Conservation (phyloP, 2,888 invertebrate genomes). For the Acleris sparsana region DNA sequence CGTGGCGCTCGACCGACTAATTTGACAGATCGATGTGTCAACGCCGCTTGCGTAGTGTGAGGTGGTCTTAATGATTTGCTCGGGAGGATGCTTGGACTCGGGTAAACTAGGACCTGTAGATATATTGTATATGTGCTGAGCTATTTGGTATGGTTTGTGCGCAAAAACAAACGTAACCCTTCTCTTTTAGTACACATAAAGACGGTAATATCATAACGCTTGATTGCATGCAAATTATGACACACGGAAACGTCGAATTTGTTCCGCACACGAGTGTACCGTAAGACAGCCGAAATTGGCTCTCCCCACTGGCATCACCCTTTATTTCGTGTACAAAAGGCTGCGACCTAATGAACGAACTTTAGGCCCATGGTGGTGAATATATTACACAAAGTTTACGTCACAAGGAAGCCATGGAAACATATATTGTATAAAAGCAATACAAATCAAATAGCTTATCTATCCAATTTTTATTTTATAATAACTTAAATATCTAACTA, state of each 20-base stretch:
- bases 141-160: no score
- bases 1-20: constrained; percentile 62
- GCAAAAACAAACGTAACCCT: neutral
- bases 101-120: neutral
- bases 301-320: constrained; percentile 59
- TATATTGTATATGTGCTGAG: neutral
- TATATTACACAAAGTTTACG: constrained; percentile 53
- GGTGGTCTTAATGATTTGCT: constrained; percentile 65
- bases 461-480: no score
- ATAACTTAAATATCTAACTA: no score
- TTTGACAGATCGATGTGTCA: constrained; percentile 78
- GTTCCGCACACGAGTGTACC: constrained; percentile 50
- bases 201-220: constrained; percentile 50
- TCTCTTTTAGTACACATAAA: constrained; percentile 21
- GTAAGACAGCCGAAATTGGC: constrained; percentile 50
- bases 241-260: constrained; percentile 63
- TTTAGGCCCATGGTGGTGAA: constrained; percentile 59
- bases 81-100: constrained; percentile 36
- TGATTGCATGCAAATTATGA: constrained; percentile 70
- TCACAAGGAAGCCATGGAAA: constrained; percentile 19
- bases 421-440: neutral
- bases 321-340: constrained; percentile 66
- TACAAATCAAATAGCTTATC: no score
- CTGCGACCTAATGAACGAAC: constrained; percentile 62
- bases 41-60: constrained; percentile 53